Evolutionary conservation across 2,797 vertebrate genomes (phyloP).

Genomic region (Sebastes matsubarae): DNA sequence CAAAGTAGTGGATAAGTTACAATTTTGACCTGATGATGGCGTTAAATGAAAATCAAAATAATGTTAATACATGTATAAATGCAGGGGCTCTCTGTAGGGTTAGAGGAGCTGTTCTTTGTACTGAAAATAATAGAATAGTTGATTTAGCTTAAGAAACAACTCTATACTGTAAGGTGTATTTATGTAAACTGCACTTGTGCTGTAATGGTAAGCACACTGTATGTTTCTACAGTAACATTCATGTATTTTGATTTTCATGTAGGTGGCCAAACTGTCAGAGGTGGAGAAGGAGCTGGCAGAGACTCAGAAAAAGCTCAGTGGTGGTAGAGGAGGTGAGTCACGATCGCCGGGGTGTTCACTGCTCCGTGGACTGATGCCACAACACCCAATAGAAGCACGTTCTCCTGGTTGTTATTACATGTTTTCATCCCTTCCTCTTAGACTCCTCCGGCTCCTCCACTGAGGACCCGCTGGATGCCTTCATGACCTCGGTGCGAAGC

Average conservation of each 20-base stretch:
- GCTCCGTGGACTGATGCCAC: neutral
- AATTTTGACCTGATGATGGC: neutral
- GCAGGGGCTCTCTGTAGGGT: neutral
- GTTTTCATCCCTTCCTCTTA: slow-evolving; percentile 24
- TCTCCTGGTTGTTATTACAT: neutral
- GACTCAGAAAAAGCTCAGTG: slow-evolving; percentile 87
- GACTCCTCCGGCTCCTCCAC: slow-evolving; percentile 79
- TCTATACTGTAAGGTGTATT: neutral
- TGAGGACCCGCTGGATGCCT: slow-evolving; percentile 94
- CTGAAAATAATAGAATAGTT: neutral
- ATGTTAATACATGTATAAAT: no score
- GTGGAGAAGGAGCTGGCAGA: slow-evolving; percentile 90
- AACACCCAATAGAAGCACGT: neutral
- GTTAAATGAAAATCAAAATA: no score
- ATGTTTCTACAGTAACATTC: neutral
- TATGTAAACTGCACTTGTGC: neutral
- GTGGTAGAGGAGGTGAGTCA: slow-evolving; percentile 86
- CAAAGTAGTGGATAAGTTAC: neutral
- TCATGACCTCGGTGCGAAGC: slow-evolving; percentile 92
- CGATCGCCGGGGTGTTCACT: neutral
- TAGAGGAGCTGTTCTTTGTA: neutral
- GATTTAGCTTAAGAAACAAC: neutral
- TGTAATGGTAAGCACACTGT: neutral
- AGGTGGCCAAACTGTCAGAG: slow-evolving; percentile 89
- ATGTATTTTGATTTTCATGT: neutral